Evolutionary conservation across 2,888 invertebrate genomes (phyloP).

Genomic region (Rhingia campestris): DNA sequence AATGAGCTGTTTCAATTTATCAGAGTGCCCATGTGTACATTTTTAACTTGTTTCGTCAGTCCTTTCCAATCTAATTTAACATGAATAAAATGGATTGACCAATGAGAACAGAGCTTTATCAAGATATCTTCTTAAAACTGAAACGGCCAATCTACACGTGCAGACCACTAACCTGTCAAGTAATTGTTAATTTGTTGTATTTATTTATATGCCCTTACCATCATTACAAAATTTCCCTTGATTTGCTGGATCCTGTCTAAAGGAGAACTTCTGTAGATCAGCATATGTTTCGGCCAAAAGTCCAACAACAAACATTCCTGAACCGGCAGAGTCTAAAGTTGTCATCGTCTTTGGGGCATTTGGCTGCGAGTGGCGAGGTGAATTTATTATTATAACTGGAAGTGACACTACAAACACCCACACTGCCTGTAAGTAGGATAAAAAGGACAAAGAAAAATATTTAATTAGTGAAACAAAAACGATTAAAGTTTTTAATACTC

Average conservation of each 20-base stretch:
- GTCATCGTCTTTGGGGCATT: constrained; percentile 93
- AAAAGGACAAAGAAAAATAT: constrained; percentile 14
- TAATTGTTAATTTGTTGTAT: not conserved
- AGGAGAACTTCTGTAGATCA: constrained; percentile 95
- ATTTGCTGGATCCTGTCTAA: constrained; percentile 93
- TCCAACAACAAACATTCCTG: constrained; percentile 92
- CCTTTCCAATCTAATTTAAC: too few species aligned
- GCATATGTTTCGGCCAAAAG: constrained; percentile 94
- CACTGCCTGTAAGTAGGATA: constrained; percentile 86
- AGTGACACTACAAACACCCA: constrained; percentile 96
- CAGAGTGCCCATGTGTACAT: too few species aligned
- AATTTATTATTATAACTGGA: constrained; percentile 95
- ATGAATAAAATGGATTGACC: too few species aligned
- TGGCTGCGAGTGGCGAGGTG: constrained; percentile 90
- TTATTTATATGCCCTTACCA: constrained; percentile 84
- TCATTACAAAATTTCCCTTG: constrained; percentile 96
- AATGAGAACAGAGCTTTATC: too few species aligned
- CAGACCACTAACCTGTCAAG: too few species aligned
- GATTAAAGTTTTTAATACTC: not conserved
- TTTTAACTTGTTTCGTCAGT: too few species aligned
- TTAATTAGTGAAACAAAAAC: not conserved
- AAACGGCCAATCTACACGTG: too few species aligned
- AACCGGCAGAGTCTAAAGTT: constrained; percentile 92
- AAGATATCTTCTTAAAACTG: too few species aligned
- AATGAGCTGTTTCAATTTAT: too few species aligned